A percentile compares a stretch with the other conserved stretches of the same genome.
These are phyloP conservation scores for Melopsittacus undulatus DNA, from an alignment of 2,797 vertebrate genomes.

Conservation along the genomic window DNA sequence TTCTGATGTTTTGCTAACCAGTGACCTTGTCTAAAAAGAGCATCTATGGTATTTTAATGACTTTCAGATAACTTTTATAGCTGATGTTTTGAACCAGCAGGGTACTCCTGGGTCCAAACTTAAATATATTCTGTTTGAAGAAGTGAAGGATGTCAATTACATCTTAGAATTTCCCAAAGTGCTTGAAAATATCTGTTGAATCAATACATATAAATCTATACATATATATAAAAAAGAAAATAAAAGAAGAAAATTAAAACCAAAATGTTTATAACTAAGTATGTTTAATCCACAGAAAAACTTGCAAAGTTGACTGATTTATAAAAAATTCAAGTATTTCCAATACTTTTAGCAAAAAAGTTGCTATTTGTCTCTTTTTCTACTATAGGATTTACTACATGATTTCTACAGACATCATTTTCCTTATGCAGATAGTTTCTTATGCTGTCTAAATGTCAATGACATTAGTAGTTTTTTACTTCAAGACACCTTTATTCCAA, in stretches of 20 bases:
- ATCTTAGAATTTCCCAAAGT: background rate
- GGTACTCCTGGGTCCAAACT: background rate
- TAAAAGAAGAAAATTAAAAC: background rate
- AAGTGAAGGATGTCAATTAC: background rate
- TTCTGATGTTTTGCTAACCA: slow-evolving; percentile 28
- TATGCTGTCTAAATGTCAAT: background rate
- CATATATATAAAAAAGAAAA: background rate
- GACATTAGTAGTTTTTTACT: background rate
- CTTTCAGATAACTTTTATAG: slow-evolving; percentile 34
- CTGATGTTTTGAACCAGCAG: background rate
- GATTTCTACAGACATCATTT: background rate
- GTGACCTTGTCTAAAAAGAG: slow-evolving; percentile 11
- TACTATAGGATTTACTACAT: background rate
- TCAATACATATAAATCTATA: background rate
- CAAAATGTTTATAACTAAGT: background rate
- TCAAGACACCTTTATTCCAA: background rate
- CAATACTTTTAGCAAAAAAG: background rate
- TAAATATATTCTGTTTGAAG: slow-evolving; percentile 9
- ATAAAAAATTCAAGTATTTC: background rate
- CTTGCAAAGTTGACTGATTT: background rate
- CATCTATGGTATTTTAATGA: background rate
- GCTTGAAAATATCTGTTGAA: slow-evolving; percentile 1
- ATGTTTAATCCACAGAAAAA: background rate
- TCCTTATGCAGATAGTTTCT: background rate
- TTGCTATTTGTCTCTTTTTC: background rate